Percentiles rank a stretch among this genome's conserved stretches.
phyloP scores from a whole-genome alignment of 1,140 invertebrate species.

The Maconellicoccus hirsutus region DNA sequence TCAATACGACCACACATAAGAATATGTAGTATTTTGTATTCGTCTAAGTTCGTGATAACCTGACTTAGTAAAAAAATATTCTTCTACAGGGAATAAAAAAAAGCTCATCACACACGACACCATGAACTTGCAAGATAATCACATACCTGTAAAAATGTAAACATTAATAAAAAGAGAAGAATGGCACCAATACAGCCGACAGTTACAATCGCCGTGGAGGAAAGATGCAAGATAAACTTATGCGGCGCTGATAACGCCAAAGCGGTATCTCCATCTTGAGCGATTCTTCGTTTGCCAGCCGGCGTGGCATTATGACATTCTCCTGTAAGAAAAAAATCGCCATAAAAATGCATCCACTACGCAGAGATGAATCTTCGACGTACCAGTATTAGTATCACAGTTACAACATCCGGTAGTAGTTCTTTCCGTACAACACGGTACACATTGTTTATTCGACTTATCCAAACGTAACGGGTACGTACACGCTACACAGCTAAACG shows the following conservation, averaged over 20 bases:
- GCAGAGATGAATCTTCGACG: slow-evolving; percentile 27
- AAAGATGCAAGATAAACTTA: slow-evolving; percentile 37
- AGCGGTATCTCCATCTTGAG: slow-evolving; percentile 41
- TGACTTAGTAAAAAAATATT: too few species aligned
- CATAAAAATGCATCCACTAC: background rate
- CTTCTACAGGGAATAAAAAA: too few species aligned
- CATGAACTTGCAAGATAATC: background rate
- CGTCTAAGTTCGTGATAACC: too few species aligned
- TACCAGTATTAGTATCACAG: slow-evolving; percentile 54
- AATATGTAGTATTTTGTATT: too few species aligned
- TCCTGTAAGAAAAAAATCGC: slow-evolving; percentile 26
- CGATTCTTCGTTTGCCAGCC: slow-evolving; percentile 59
- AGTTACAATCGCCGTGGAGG: slow-evolving; percentile 49
- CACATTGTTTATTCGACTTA: slow-evolving; percentile 57
- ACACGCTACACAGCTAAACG: slow-evolving; percentile 54
- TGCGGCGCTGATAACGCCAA: slow-evolving; percentile 32
- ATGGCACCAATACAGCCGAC: slow-evolving; percentile 51
- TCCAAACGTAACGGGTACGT: slow-evolving; percentile 50
- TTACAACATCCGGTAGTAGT: slow-evolving; percentile 47
- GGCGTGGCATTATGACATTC: slow-evolving; percentile 40
- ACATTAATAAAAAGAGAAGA: slow-evolving; percentile 51
- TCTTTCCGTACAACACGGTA: slow-evolving; percentile 49
- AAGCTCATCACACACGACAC: too few species aligned
- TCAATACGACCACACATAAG: too few species aligned
- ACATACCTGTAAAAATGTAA: slow-evolving; percentile 52